phyloP scores from a whole-genome alignment of 2,113 vertebrate genomes.

The Mesitornis unicolor region DNA sequence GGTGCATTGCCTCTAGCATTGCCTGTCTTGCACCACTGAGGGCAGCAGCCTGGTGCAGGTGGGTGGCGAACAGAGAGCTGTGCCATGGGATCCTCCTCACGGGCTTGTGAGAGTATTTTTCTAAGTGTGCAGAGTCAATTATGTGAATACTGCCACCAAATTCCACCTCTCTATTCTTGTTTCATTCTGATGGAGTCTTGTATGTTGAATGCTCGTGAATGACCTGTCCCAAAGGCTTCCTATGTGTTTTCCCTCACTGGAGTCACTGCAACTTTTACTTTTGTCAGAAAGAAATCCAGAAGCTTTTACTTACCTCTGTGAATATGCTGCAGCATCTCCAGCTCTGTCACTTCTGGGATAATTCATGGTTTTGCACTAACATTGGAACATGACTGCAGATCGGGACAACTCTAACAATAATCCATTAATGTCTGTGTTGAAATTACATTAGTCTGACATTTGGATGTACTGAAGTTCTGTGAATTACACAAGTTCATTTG shows the following conservation, averaged over 20 bases:
- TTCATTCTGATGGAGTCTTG: accelerated
- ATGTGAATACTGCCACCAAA: background rate
- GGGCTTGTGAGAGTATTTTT: background rate
- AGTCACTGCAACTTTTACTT: background rate
- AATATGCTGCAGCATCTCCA: background rate
- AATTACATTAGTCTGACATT: background rate
- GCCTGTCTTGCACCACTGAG: background rate
- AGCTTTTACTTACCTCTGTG: background rate
- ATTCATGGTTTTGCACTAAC: background rate
- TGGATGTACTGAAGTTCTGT: background rate
- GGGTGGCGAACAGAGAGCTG: accelerated
- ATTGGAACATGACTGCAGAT: background rate
- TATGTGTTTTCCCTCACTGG: background rate
- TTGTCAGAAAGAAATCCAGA: background rate
- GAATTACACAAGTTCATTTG: background rate
- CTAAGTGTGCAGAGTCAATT: background rate
- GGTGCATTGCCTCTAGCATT: background rate
- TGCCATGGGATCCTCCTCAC: background rate
- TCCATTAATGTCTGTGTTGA: background rate
- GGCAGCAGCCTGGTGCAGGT: background rate
- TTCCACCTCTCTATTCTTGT: background rate
- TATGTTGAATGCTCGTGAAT: background rate
- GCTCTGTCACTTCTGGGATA: background rate
- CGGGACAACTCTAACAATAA: background rate
- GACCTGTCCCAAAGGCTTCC: background rate